Base-by-base conservation (phyloP, 2,888 invertebrate genomes). In the Drosophila bunnanda region DNA sequence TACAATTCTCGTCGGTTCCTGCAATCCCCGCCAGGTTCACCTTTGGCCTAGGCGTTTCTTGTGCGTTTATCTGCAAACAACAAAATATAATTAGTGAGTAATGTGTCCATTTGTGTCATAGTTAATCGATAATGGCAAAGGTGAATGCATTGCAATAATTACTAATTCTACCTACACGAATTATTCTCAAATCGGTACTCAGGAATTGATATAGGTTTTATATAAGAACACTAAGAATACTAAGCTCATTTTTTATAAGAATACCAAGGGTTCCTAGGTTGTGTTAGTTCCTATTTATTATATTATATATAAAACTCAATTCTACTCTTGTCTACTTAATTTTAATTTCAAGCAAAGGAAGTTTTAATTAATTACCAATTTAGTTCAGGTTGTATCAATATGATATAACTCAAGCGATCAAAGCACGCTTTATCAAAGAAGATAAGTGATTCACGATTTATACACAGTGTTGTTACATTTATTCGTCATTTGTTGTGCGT, bases 21-120 rank as follows among this genome's bases (percentile, higher is more conserved):
- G 39, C 39, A 62, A 54, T 72, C 38, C 55, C 28, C 30, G 50
- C 64, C 73, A 71, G 74, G 32, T 56, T 64, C 56, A 53, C 44
- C 28, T 44, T 46, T 28, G 17, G 13, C 32, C 28, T 12, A 13
- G 6, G 34, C 32, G 28, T 44, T n/a, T 12, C 12, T 39, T 70
- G 58, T 70, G 69, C 46, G 69, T 22, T 17, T 25, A 15, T 41
- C 55, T 50, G 17, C n/a, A 30, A 55, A n/a, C 6, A 12, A n/a
- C 41, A 32, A 43, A 17, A 34, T 5, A 17, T 12, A 17, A 3
- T 17, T 8, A 5, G n/a, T 46, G 20, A 65, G 12, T 44, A 34
- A 60, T 34, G 12, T 15, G 13, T 46, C 4, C 7, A 22, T 25
- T 32, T 57, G 13, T 22, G n/a, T 57, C 17, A 34, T 46, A 17